Evolutionary conservation across 2,113 vertebrate genomes (phyloP), one percentile per base, ranked within the genome.

Genomic region (Penelope pileata): DNA sequence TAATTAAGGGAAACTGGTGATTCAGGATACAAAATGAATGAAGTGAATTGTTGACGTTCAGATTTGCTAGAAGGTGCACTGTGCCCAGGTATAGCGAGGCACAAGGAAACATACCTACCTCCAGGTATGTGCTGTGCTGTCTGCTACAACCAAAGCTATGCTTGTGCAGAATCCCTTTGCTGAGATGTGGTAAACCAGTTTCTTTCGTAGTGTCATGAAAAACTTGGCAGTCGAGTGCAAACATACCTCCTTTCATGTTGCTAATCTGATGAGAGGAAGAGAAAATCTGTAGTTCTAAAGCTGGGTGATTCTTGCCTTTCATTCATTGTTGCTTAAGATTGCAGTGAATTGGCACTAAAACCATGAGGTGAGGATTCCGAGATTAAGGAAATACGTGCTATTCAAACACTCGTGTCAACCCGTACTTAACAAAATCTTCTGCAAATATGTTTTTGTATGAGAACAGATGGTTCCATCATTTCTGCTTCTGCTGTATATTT

Each of bases 381-480:
- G 10, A 56, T 78, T 70, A 75, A 86, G 60, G 8, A 75, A 84
- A 76, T 75, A 79, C 78, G 64, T 56, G 50, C 8, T 27, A 59
- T 77, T 51, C 12, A 22, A 51, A 29, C 34, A 38, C 34, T 51
- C 36, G 19, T 36, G 36, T 51, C 48, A 38, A 51, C 26, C 51
- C 51, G 29, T 38, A 38, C 26, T 38, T 70, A 51, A 70, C 36
- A 48, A 51, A 70, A 19, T 38, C 27, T 42, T 56, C 21, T 90
- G 48, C n/a, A 75, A 72, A 79, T 68, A 62, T 29, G 18, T 5
- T 89, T 89, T 88, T 82, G 24, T 36, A 32, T 26, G 14, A 73
- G 62, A 95, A 79, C 64, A 95, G 66, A 85, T 89, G 62, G n/a
- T 66, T 94, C 32, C 10, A 27, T 50, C 27, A 27, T 79, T 91